Evolutionary conservation across 2,888 invertebrate species (phyloP).

Genomic region (Sarcophaga rosellei): DNA sequence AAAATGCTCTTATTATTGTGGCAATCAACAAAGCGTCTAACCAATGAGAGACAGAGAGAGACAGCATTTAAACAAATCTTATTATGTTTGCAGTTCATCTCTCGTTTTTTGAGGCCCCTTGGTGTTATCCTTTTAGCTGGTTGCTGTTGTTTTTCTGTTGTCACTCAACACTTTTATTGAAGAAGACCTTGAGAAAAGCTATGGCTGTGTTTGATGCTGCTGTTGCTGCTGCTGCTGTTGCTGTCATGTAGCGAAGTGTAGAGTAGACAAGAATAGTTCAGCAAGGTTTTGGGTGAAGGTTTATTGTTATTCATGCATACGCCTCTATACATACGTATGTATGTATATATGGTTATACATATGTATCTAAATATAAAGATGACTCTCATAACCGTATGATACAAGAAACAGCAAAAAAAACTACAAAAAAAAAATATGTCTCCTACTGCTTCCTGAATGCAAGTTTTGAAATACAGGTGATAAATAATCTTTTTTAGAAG

Average conservation of each 20-base stretch:
- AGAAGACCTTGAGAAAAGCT: slow-evolving; percentile 66
- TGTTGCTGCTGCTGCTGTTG: background rate
- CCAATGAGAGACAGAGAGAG: background rate
- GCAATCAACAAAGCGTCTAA: background rate
- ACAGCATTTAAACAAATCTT: slow-evolving; percentile 29
- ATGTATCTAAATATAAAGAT: slow-evolving; percentile 17
- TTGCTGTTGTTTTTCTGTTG: slow-evolving; percentile 57
- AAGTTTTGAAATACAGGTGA: slow-evolving; percentile 78
- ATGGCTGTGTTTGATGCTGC: no score
- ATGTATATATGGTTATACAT: background rate
- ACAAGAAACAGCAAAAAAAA: background rate
- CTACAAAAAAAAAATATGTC: slow-evolving; percentile 71
- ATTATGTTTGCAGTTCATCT: slow-evolving; percentile 22
- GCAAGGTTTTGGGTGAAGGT: slow-evolving; percentile 46
- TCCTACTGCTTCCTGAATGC: slow-evolving; percentile 76
- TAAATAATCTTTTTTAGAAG: slow-evolving; percentile 79
- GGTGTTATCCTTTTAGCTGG: slow-evolving; percentile 34
- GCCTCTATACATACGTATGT: no score
- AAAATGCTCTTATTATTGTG: slow-evolving; percentile 50
- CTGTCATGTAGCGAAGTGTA: slow-evolving; percentile 51
- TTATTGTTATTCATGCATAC: background rate
- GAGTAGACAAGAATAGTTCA: slow-evolving; percentile 7
- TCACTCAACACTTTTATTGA: slow-evolving; percentile 67
- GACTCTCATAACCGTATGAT: background rate
- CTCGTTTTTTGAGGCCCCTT: slow-evolving; percentile 14